Evolutionary conservation across 2,113 vertebrate species (phyloP), one percentile per base, ranked within the genome.

Genomic region (Chrysochloris asiatica): DNA sequence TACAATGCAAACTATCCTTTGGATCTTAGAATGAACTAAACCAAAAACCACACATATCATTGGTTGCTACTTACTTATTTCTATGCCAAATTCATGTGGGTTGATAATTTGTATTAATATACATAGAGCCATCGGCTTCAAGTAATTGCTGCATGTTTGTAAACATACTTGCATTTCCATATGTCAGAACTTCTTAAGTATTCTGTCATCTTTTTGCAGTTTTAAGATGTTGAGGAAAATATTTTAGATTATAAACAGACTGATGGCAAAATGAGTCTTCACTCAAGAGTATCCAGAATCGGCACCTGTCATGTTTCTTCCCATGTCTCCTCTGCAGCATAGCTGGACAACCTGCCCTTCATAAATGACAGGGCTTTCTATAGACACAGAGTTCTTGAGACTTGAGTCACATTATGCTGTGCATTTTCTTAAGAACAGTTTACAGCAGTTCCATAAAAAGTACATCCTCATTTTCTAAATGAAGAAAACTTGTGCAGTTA

Each of bases 111-210:
- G 21, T 77, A 79, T 69, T 83, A 54, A 69, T 28, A 48, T 78
- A 54, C 50, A 47, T 65, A 94, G 86, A 86, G 30, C 30, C 10
- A 86, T 11, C 89, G 45, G 72, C 41, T 80, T 84, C 56, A 91
- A 91, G 77, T 76, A 81, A 95, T 67, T 86, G 56, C 45, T 76
- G 14, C 65, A 65, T 36, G 52, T 93, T 93, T 84, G 52, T 43
- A 69, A 94, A 83, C 19, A 30, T 77, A 30, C 16, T 71, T 72
- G 30, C 83, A 91, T 91, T 83, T 87, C 52, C 71, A 63, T 71
- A 41, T 71, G 56, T 80, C 43, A 81, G 41, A 89, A 85, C 36
- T 80, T 45, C 73, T 86, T 75, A 86, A 87, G 90, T 91, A 81
- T 83, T 86, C 65, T 85, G 5, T 83, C 30, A 75, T 71, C 19